A percentile compares a stretch with the other conserved stretches of the same genome.
phyloP scores from a whole-genome alignment of 2,888 invertebrate genomes.

The Dasysyrphus albostriatus region DNA sequence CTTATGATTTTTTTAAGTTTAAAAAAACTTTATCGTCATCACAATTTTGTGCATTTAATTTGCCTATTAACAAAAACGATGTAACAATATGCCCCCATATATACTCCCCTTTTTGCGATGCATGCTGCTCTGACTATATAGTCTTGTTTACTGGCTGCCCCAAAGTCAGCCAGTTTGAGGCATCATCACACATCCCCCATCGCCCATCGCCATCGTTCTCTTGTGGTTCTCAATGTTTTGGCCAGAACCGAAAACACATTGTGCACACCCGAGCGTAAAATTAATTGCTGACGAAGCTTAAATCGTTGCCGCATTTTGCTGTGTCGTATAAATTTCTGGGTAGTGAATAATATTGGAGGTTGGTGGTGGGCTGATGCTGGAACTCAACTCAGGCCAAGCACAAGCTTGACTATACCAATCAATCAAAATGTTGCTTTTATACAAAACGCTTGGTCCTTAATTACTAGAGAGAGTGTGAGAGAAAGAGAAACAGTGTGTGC shows the following conservation, averaged over 20 bases:
- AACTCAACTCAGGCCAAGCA: neutral
- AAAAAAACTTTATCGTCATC: constrained; percentile 58
- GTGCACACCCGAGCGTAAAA: constrained; percentile 76
- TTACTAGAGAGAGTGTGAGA: constrained; percentile 35
- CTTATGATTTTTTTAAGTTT: neutral
- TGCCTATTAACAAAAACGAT: constrained; percentile 70
- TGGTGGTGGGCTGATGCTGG: neutral
- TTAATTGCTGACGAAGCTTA: constrained; percentile 76
- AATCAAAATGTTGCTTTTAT: constrained; percentile 69
- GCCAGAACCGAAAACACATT: constrained; percentile 66
- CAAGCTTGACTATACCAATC: constrained; percentile 69
- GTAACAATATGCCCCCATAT: constrained; percentile 41
- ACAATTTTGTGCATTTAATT: constrained; percentile 73
- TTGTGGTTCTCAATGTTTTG: constrained; percentile 66
- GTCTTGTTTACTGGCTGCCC: constrained; percentile 37
- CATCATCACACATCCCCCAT: constrained; percentile 17
- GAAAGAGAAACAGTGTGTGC: neutral
- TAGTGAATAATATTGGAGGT: constrained; percentile 52
- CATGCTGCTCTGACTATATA: constrained; percentile 25
- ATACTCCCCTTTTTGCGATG: constrained; percentile 24
- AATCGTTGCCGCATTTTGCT: constrained; percentile 75
- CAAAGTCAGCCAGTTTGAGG: constrained; percentile 38
- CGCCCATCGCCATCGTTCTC: constrained; percentile 28
- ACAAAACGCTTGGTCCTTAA: constrained; percentile 60
- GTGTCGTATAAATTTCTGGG: constrained; percentile 69